phyloP scores from a whole-genome alignment of 2,888 invertebrate genomes.

The Zootermopsis nevadensis region DNA sequence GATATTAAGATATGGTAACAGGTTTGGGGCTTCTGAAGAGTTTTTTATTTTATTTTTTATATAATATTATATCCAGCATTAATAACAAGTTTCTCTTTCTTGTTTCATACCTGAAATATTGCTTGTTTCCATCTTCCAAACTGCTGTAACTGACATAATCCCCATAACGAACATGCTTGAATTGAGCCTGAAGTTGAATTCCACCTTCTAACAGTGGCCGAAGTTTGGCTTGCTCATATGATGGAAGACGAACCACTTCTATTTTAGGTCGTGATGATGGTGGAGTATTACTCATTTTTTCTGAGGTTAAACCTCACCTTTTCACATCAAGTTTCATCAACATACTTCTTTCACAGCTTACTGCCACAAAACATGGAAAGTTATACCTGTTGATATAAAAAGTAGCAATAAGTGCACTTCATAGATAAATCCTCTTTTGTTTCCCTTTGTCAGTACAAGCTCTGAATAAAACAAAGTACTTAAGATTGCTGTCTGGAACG shows the following conservation, averaged over 20 bases:
- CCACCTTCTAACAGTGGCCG: conserved; percentile 48
- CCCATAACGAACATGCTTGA: conserved; percentile 48
- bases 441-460: no score
- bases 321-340: background rate
- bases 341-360: conserved; percentile 2
- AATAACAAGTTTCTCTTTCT: no score
- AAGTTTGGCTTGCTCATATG: conserved; percentile 49
- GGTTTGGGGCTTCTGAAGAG: no score
- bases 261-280: conserved; percentile 45
- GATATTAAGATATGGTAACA: no score
- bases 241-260: conserved; percentile 48
- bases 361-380: background rate
- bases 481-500: no score
- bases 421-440: no score
- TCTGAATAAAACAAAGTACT: no score
- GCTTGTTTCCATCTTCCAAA: conserved; percentile 24
- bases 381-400: no score
- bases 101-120: background rate
- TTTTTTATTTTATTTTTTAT: no score
- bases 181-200: conserved; percentile 47
- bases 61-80: no score
- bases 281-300: conserved; percentile 25
- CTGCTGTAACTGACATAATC: conserved; percentile 50
- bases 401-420: no score
- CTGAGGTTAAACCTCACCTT: background rate